phyloP scores from a whole-genome alignment of 2,888 invertebrate genomes.

The Meloe dianella region DNA sequence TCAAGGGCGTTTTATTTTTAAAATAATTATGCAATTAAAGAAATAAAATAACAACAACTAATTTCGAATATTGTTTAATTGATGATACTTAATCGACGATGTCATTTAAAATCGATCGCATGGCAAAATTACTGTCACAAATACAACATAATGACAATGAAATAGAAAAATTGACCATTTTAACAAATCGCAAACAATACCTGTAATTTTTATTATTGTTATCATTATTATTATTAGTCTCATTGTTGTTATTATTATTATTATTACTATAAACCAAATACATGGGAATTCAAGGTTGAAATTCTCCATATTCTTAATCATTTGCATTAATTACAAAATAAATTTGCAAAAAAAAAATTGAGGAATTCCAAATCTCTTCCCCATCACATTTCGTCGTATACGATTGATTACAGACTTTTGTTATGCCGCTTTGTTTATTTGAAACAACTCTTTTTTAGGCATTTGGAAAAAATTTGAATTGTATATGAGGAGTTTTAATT shows the following conservation, averaged over 20 bases:
- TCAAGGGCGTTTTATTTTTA: conserved; percentile 21
- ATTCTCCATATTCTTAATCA: background rate
- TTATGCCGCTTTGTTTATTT: no score
- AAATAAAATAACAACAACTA: conserved; percentile 1
- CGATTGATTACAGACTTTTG: no score
- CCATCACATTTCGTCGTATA: no score
- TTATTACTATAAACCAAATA: background rate
- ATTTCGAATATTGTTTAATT: conserved; percentile 7
- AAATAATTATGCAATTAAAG: conserved; percentile 23
- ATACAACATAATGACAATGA: background rate
- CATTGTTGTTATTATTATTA: background rate
- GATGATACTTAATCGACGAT: background rate
- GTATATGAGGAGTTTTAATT: no score
- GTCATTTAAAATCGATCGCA: conserved; percentile 3
- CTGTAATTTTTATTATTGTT: background rate
- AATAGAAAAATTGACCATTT: background rate
- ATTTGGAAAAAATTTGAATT: no score
- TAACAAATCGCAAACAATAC: background rate
- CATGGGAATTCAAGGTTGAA: background rate
- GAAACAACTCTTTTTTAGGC: no score
- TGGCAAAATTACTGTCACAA: background rate
- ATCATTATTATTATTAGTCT: background rate
- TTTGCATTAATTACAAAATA: background rate
- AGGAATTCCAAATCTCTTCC: background rate
- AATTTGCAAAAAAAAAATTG: background rate